Percentiles rank a stretch among this genome's conserved stretches.
Evolutionary conservation across 2,888 invertebrate genomes (phyloP).

Genomic region (Andrena minutula): DNA sequence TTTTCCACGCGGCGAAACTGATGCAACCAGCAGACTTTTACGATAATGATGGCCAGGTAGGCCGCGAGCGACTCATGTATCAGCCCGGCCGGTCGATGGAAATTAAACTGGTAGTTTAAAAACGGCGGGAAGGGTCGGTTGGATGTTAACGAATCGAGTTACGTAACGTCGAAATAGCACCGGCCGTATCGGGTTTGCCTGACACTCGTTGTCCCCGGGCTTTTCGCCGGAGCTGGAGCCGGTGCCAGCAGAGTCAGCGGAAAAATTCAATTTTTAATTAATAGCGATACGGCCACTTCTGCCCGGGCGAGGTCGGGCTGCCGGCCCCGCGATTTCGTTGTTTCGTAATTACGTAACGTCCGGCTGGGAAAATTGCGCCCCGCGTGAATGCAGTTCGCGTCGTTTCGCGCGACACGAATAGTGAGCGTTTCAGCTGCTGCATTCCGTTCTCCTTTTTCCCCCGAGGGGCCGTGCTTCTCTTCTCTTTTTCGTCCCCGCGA

Average conservation of each 20-base stretch:
- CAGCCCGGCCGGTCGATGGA: not conserved
- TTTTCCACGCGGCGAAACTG: constrained; percentile 18
- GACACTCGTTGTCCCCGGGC: constrained; percentile 30
- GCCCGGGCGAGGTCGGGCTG: not conserved
- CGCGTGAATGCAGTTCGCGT: constrained; percentile 30
- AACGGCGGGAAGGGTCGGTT: not conserved
- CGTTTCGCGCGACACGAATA: constrained; percentile 36
- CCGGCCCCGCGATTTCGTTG: constrained; percentile 40
- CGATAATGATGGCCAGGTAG: not conserved
- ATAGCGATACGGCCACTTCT: constrained; percentile 55
- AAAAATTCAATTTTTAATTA: constrained; percentile 64
- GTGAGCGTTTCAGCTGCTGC: constrained; percentile 24
- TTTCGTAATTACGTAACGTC: constrained; percentile 60
- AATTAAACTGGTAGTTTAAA: constrained; percentile 16
- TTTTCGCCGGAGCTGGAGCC: constrained; percentile 15
- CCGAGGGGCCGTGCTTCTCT: not conserved
- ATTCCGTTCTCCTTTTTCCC: not conserved
- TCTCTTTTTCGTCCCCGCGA: not conserved
- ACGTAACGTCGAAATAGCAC: constrained; percentile 44
- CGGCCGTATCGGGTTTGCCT: constrained; percentile 41
- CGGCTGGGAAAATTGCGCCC: constrained; percentile 44
- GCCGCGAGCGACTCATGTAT: constrained; percentile 14
- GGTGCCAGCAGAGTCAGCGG: constrained; percentile 57
- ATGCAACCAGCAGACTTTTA: not conserved
- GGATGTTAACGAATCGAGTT: constrained; percentile 50